Conservation (phyloP, 1,140 invertebrate species). For the Oppia nitens region DNA sequence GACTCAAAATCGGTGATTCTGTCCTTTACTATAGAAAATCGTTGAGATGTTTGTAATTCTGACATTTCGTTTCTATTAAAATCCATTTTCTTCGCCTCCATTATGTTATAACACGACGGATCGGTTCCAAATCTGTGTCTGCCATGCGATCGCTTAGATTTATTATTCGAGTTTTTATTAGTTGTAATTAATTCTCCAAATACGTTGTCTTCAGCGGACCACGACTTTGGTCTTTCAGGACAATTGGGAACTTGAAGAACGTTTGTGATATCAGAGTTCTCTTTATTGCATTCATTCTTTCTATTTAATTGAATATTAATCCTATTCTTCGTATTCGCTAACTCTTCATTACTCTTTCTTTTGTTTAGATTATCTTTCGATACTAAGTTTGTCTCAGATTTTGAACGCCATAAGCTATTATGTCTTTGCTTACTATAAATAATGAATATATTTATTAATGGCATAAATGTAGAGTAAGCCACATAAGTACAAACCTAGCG, state of each 20-base stretch:
- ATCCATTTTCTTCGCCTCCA: background rate
- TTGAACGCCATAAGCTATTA: conserved; percentile 64
- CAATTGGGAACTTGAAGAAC: conserved; percentile 14
- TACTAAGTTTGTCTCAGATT: conserved; percentile 68
- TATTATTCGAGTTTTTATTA: background rate
- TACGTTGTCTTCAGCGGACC: conserved; percentile 46
- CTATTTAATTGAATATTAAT: background rate
- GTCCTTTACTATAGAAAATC: conserved; percentile 34
- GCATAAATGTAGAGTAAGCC: conserved; percentile 1
- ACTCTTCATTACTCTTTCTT: conserved; percentile 9
- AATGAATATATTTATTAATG: conserved; percentile 3
- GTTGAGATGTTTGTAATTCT: conserved; percentile 7
- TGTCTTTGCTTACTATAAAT: conserved; percentile 49
- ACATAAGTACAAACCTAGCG: conserved; percentile 50
- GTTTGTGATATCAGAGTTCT: conserved; percentile 9
- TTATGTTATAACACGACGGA: conserved; percentile 1
- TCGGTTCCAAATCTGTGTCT: background rate
- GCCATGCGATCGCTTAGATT: background rate
- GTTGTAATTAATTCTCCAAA: conserved; percentile 3
- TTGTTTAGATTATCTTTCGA: conserved; percentile 9
- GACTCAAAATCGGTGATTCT: conserved; percentile 47
- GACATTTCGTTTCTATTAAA: background rate
- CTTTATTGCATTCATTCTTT: background rate
- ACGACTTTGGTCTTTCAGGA: conserved; percentile 47
- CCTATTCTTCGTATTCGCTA: conserved; percentile 13